Evolutionary conservation across 2,113 vertebrate genomes (phyloP).

Genomic region (Syngnathus typhle): DNA sequence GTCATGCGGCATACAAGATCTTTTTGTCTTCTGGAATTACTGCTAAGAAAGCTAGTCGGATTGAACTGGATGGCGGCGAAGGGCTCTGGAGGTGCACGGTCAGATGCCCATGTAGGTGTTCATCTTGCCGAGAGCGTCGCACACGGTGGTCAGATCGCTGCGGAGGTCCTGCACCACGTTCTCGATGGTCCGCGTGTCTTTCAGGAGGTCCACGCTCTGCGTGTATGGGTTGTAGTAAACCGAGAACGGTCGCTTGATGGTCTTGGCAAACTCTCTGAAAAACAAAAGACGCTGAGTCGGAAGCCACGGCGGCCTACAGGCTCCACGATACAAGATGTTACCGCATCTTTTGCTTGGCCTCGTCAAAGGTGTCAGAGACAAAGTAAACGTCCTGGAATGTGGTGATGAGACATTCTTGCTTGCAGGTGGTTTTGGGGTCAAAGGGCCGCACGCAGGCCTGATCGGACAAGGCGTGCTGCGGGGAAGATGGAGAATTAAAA

Average conservation of each 20-base stretch:
- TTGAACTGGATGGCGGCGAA: not conserved
- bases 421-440: slow-evolving; percentile 89
- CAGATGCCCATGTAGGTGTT: slow-evolving; percentile 94
- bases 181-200: slow-evolving; percentile 91
- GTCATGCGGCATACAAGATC: not conserved
- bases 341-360: slow-evolving; percentile 98
- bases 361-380: slow-evolving; percentile 96
- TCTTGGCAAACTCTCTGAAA: slow-evolving; percentile 90
- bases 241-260: slow-evolving; percentile 90
- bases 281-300: too few species aligned
- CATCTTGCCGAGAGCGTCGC: slow-evolving; percentile 95
- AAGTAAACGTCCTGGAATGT: slow-evolving; percentile 97
- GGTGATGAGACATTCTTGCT: slow-evolving; percentile 95
- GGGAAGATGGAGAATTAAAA: slow-evolving; percentile 34
- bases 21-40: not conserved
- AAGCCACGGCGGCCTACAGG: not conserved
- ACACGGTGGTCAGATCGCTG: slow-evolving; percentile 91
- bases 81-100: slow-evolving; percentile 18
- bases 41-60: not conserved
- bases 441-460: slow-evolving; percentile 86
- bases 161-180: slow-evolving; percentile 92
- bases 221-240: slow-evolving; percentile 99
- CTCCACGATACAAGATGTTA: slow-evolving; percentile 32
- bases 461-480: slow-evolving; percentile 89
- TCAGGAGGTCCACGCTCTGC: slow-evolving; percentile 90